These are phyloP conservation scores for Xenopus borealis DNA, from an alignment of 2,113 vertebrate species.

Conservation along the genomic window DNA sequence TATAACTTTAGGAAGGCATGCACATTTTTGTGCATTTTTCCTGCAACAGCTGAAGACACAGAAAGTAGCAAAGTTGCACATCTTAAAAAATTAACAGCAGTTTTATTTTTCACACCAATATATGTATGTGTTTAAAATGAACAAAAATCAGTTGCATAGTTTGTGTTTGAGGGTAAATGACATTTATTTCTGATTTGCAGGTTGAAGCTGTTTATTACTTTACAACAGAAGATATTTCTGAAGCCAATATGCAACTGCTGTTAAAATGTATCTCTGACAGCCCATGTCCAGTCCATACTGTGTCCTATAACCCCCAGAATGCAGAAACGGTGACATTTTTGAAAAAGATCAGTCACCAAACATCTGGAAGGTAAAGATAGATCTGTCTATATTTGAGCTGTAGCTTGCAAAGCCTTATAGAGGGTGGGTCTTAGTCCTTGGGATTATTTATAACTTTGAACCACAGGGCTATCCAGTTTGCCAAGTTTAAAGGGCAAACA, in stretches of 20 bases:
- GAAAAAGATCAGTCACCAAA: slow-evolving; percentile 62
- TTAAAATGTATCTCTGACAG: slow-evolving; percentile 50
- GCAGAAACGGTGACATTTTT: slow-evolving; percentile 67
- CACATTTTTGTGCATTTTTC: too few relatives aligned
- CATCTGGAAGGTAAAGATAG: slow-evolving; percentile 54
- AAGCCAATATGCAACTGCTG: slow-evolving; percentile 56
- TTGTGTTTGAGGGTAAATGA: background rate
- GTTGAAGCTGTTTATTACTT: slow-evolving; percentile 74
- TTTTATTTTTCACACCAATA: background rate
- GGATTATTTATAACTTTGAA: too few relatives aligned
- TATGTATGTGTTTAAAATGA: background rate
- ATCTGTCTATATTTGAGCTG: too few relatives aligned
- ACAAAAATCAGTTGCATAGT: too few relatives aligned
- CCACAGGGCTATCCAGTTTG: too few relatives aligned
- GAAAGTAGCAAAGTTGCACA: too few relatives aligned
- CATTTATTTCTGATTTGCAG: slow-evolving; percentile 50
- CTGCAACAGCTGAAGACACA: too few relatives aligned
- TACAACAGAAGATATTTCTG: slow-evolving; percentile 64
- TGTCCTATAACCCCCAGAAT: slow-evolving; percentile 75
- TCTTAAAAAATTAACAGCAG: too few relatives aligned
- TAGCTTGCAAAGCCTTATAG: too few relatives aligned
- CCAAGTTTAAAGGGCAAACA: too few relatives aligned
- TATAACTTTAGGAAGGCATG: too few relatives aligned
- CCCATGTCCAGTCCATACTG: slow-evolving; percentile 63
- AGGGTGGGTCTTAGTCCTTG: too few relatives aligned